Conservation (phyloP, 2,113 vertebrate genomes). For the Erythrolamprus reginae region DNA sequence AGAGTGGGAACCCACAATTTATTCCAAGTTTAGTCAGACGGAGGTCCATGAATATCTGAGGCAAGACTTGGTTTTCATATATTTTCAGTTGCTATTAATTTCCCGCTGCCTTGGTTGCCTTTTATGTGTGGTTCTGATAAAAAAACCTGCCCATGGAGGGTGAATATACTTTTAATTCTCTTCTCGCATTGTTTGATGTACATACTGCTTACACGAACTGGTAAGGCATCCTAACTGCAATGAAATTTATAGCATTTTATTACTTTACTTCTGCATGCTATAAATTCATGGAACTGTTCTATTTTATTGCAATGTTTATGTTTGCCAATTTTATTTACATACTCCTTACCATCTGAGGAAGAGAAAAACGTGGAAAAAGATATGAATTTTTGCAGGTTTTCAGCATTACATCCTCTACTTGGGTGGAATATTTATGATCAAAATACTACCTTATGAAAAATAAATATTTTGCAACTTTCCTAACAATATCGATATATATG, state of each 20-base stretch:
- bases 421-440: not conserved
- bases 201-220: slow-evolving; percentile 18
- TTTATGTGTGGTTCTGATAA: not conserved
- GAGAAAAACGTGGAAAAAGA: slow-evolving; percentile 11
- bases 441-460: slow-evolving; percentile 2
- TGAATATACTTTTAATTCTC: not conserved
- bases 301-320: slow-evolving; percentile 50
- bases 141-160: not conserved
- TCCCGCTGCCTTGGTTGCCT: not conserved
- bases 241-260: slow-evolving; percentile 43
- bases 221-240: slow-evolving; percentile 40
- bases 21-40: not conserved
- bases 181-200: not conserved
- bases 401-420: not conserved
- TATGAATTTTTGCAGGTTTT: slow-evolving; percentile 43
- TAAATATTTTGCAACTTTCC: slow-evolving; percentile 47
- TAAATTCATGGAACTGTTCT: slow-evolving; percentile 42
- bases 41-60: not conserved
- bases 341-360: slow-evolving; percentile 20
- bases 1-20: not conserved
- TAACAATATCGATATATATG: slow-evolving; percentile 44
- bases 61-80: not conserved
- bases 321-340: slow-evolving; percentile 54
- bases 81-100: not conserved
- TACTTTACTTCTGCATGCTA: slow-evolving; percentile 38